Evolutionary conservation across 2,113 vertebrate genomes (phyloP).

Genomic region (Strigops habroptila): DNA sequence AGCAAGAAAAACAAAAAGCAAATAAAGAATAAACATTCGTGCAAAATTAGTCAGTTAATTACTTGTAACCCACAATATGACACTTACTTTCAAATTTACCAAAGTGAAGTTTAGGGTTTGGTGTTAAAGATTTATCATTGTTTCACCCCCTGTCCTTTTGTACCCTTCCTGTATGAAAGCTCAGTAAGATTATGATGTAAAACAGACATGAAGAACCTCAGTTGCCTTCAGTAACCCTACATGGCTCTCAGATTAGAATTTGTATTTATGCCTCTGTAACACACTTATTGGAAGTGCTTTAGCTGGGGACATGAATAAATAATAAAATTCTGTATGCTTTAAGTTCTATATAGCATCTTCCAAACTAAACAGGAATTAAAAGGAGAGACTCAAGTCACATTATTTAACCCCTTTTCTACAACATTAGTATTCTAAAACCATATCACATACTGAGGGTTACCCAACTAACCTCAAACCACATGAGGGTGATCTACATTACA

Average conservation of each 20-base stretch:
- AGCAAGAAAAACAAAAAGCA: constrained; percentile 81
- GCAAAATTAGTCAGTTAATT: constrained; percentile 66
- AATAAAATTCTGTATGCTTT: not conserved
- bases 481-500: not conserved
- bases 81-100: constrained; percentile 13
- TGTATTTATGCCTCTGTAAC: not conserved
- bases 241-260: not conserved
- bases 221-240: not conserved
- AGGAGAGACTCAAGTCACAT: not conserved
- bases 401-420: not conserved
- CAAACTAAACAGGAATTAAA: not conserved
- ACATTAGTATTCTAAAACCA: not conserved
- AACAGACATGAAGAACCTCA: not conserved
- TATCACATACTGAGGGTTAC: constrained; percentile 49
- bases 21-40: constrained; percentile 73
- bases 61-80: constrained; percentile 65
- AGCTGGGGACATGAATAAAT: not conserved
- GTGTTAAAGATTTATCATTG: not conserved
- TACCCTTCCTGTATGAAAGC: not conserved
- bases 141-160: not conserved
- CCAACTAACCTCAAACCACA: not conserved
- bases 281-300: not conserved
- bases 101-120: not conserved
- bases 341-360: not conserved
- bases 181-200: not conserved